phyloP scores from a whole-genome alignment of 2,113 vertebrate genomes.

The Phalacrocorax brasilianus region DNA sequence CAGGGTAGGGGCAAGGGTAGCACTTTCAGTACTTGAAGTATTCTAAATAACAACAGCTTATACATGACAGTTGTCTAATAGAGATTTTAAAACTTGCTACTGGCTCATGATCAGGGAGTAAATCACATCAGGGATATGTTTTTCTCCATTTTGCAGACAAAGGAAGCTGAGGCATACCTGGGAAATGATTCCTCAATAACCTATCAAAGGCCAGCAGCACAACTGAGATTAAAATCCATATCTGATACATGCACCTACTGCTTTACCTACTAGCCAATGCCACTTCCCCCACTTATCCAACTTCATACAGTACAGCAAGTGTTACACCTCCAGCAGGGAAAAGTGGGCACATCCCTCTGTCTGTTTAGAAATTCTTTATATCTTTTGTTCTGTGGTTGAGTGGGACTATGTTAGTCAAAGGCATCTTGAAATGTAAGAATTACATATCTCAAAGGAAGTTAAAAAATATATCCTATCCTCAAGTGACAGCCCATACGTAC shows the following conservation, averaged over 20 bases:
- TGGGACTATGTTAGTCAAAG: background rate
- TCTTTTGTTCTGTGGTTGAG: background rate
- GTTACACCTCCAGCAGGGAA: background rate
- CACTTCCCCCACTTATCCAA: background rate
- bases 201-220: background rate
- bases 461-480: background rate
- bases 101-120: background rate
- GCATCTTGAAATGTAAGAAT: background rate
- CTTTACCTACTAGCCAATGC: background rate
- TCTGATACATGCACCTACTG: background rate
- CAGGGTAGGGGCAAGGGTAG: background rate
- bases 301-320: background rate
- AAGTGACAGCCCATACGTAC: fast-evolving
- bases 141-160: background rate
- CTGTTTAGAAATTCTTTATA: background rate
- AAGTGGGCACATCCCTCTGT: background rate
- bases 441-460: background rate
- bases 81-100: background rate
- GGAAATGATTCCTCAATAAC: background rate
- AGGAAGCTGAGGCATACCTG: background rate
- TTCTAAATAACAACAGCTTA: background rate
- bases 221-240: background rate
- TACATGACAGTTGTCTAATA: background rate
- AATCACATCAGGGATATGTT: background rate
- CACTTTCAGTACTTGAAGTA: background rate